Base-by-base conservation (phyloP, 1,140 invertebrate species). In the Hesperophylax magnus region DNA sequence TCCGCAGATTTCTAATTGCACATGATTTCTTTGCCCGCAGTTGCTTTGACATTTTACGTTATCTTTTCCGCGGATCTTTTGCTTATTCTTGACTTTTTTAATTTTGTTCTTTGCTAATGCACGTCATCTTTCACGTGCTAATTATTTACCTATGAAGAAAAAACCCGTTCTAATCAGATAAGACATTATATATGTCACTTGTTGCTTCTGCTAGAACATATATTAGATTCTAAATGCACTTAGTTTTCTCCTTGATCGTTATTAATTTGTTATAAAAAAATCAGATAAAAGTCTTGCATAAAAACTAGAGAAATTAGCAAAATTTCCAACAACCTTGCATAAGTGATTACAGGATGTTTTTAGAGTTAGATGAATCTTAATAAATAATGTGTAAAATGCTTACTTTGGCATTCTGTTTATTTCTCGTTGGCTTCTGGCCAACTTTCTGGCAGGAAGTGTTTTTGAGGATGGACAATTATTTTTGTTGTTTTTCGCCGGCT, bases 1-100 rank as follows among this genome's bases (percentile, higher is more conserved):
- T 72, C 20, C 47, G 69, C 11, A 72, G 69, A 54, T 72, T 72
- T 72, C 69, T 72, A 72, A 72, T 72, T 53, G 69, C 69, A 24
- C 18, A 24, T 18, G 15, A 61, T 67, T 67, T 67, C 63, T 31
- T 34, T 31, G 9, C 63, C 7, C 8, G 34, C 63, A 67, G n/a
- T 58, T 20, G n/a, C 58, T 61, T 22, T 31, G 63, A 17, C 63
- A 67, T 27, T 31, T 27, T 17, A 18, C 63, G 22, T 27, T 27
- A 34, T 34, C 34, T 69, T 69, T 47, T 39, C 27, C 27, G 20
- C 5, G 8, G 24, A 24, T 65, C 63, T 31, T 47, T 47, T 47
- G 39, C 39, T 9, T 47, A 47, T 47, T 47, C 39, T 14, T 47
- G 39, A 47, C 39, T 47, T 47, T 27, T 47, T 47, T 14, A 47